Conservation (phyloP, 1,140 invertebrate genomes). For the Sarcophaga bullata region DNA sequence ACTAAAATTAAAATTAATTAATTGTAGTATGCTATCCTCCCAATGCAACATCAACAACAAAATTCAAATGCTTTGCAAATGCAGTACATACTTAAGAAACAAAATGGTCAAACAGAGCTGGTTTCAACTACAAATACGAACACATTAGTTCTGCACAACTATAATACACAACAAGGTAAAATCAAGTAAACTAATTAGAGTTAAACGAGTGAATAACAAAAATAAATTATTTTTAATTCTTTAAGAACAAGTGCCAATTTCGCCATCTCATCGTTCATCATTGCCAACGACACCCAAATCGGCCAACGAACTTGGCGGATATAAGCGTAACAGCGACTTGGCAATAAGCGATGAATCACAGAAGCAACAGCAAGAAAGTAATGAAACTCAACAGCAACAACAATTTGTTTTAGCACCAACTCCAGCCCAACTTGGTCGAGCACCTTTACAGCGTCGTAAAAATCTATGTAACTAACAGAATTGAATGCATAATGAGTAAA, state of each 20-base stretch:
- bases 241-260: conserved; percentile 51
- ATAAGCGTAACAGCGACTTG: conserved; percentile 47
- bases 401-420: conserved; percentile 90
- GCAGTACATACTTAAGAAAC: conserved; percentile 58
- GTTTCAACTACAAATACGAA: conserved; percentile 50
- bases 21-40: conserved; percentile 53
- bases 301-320: conserved; percentile 58
- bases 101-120: conserved; percentile 49
- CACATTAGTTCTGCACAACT: conserved; percentile 57
- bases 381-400: conserved; percentile 62
- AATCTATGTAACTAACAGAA: conserved; percentile 56
- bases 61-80: conserved; percentile 34
- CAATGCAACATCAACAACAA: conserved; percentile 44
- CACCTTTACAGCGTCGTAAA: conserved; percentile 79
- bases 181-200: neutral
- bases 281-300: conserved; percentile 63
- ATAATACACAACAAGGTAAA: conserved; percentile 42
- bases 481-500: neutral
- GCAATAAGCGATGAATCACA: conserved; percentile 50
- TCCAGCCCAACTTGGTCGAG: conserved; percentile 89
- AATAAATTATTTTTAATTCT: conserved; percentile 35
- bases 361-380: conserved; percentile 66
- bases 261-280: conserved; percentile 55
- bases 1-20: neutral
- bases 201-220: neutral